Percentiles rank a stretch among this genome's conserved stretches.
phyloP scores from a whole-genome alignment of 1,140 invertebrate species.

The Meloidogyne chitwoodi region DNA sequence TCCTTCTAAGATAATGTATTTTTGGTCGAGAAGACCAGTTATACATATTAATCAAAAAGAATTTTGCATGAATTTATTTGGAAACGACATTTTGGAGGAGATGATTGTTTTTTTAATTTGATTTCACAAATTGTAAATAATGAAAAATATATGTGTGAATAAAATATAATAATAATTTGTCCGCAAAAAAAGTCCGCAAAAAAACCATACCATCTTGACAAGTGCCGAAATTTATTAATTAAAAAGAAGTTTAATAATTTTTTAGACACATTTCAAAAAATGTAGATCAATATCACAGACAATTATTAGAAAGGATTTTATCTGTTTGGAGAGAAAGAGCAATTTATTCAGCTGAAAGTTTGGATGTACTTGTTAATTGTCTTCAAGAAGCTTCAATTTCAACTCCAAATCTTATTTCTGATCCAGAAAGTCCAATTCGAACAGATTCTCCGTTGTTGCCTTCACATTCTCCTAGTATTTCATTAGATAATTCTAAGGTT shows the following conservation, averaged over 20 bases:
- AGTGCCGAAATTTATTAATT: too few relatives aligned
- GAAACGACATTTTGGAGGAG: too few relatives aligned
- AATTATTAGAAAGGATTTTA: constrained; percentile 21
- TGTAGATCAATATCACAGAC: constrained; percentile 5
- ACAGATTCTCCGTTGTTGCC: not conserved
- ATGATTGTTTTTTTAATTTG: too few relatives aligned
- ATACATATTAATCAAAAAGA: too few relatives aligned
- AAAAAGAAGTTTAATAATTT: not conserved
- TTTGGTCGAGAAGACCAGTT: too few relatives aligned
- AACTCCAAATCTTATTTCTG: constrained; percentile 13
- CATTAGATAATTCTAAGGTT: constrained; percentile 8
- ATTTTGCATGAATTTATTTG: too few relatives aligned
- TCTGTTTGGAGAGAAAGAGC: constrained; percentile 30
- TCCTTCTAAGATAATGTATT: too few relatives aligned
- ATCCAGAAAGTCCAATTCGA: constrained; percentile 11
- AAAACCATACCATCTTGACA: too few relatives aligned
- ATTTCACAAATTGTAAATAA: too few relatives aligned
- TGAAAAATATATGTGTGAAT: too few relatives aligned
- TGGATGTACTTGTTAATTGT: constrained; percentile 22
- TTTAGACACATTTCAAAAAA: constrained; percentile 29
- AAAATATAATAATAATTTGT: too few relatives aligned
- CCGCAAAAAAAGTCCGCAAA: too few relatives aligned
- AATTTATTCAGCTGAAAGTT: constrained; percentile 31
- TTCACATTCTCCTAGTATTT: not conserved
- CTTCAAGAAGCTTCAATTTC: not conserved